Evolutionary conservation across 2,888 invertebrate species (phyloP), one percentile per base, ranked within the genome.

Genomic region (Coecobrya sp.): DNA sequence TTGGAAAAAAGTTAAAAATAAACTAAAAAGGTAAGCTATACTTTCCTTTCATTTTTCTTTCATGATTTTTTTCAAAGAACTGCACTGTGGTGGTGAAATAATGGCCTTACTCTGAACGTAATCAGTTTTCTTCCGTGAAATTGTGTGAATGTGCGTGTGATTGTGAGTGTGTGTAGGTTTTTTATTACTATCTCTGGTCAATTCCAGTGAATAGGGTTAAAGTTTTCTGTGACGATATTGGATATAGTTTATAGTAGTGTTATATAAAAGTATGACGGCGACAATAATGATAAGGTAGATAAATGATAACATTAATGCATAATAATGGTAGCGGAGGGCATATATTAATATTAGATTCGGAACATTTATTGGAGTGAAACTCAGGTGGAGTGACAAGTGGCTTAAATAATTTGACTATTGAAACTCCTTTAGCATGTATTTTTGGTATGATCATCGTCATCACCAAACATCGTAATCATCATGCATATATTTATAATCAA

Each of bases 71-170:
- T n/a, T n/a, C n/a, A n/a, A n/a, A n/a, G n/a, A n/a, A n/a, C n/a
- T n/a, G n/a, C n/a, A n/a, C n/a, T n/a, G n/a, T n/a, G n/a, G n/a
- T n/a, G n/a, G n/a, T n/a, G n/a, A n/a, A n/a, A n/a, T n/a, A n/a
- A n/a, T n/a, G n/a, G n/a, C n/a, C n/a, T n/a, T n/a, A n/a, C n/a
- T n/a, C n/a, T n/a, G n/a, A n/a, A n/a, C n/a, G n/a, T n/a, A n/a
- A n/a, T n/a, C n/a, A n/a, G n/a, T n/a, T n/a, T n/a, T n/a, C n/a
- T 65, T 65, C 22, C 2, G n/a, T 25, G 7, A 3, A 65, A 27
- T 4, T 79, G 52, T 79, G 79, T 79, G 79, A 16, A 52, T 16
- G 27, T 11, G 52, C 52, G 79, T 79, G 22, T 25, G 27, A 16
- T 30, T 42, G 76, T 22, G 76, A 59, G 0, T 59, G 1, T 19